Evolutionary conservation across 2,797 vertebrate species (phyloP).

Genomic region (Danio tinwini): DNA sequence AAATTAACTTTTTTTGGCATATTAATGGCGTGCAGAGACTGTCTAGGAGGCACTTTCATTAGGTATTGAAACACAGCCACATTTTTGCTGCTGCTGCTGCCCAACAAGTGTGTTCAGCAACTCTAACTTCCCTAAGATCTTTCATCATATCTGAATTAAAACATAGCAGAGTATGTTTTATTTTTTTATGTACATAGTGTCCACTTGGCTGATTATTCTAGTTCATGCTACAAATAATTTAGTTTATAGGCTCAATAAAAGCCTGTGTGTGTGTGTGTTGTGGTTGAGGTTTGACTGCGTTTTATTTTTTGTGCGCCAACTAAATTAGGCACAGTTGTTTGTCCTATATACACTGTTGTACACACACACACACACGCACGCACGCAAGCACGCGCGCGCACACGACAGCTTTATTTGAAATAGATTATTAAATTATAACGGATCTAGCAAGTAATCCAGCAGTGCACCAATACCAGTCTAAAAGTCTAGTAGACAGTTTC

Average conservation of each 20-base stretch:
- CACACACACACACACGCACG: neutral
- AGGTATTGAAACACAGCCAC: neutral
- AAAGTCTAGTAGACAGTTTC: no score
- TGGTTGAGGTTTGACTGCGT: conserved; percentile 31
- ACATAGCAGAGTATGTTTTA: no score
- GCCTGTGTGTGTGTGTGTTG: neutral
- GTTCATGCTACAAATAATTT: neutral
- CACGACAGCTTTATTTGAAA: neutral
- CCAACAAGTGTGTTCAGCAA: neutral
- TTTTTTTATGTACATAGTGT: no score
- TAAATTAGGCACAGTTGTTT: neutral
- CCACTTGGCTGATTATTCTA: neutral
- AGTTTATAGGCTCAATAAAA: neutral
- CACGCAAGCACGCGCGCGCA: neutral
- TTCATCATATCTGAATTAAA: neutral
- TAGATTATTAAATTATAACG: neutral
- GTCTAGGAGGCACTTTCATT: neutral
- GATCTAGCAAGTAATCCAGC: neutral
- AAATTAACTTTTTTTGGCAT: neutral
- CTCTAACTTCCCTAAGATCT: neutral
- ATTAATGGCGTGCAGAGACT: neutral
- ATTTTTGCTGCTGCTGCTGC: neutral
- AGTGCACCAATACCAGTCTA: no score
- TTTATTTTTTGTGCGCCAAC: neutral
- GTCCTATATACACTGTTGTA: neutral